These are phyloP conservation scores for Lucilia cuprina DNA, from an alignment of 1,140 invertebrate species.

Conservation along the genomic window DNA sequence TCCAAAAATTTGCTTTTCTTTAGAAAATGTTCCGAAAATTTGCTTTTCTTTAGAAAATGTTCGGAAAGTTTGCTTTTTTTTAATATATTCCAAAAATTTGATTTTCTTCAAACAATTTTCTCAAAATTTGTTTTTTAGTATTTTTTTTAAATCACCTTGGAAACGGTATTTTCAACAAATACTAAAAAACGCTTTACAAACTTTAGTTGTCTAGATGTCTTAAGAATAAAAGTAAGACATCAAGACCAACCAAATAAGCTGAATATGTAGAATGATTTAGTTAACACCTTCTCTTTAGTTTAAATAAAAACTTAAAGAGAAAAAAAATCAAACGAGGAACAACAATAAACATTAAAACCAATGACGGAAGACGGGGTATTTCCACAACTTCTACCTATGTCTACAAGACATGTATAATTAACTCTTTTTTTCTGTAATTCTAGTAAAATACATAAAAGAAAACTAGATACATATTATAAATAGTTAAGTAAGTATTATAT, in stretches of 20 bases:
- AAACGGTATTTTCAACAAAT: too few species aligned
- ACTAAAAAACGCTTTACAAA: background rate
- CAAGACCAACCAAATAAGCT: background rate
- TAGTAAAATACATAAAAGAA: background rate
- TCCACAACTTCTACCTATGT: background rate
- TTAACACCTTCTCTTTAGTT: constrained; percentile 29
- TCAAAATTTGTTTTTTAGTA: too few species aligned
- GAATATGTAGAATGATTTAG: background rate
- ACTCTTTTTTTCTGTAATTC: background rate
- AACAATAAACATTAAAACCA: background rate
- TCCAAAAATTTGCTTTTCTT: too few species aligned
- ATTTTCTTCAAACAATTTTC: too few species aligned
- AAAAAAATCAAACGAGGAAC: background rate
- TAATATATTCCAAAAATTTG: too few species aligned
- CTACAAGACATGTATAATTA: background rate
- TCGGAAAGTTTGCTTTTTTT: too few species aligned
- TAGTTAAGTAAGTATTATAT: background rate
- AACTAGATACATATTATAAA: background rate
- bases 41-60: too few species aligned
- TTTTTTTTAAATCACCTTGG: too few species aligned
- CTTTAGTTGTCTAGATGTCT: too few species aligned
- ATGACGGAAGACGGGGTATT: background rate
- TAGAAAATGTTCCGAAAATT: too few species aligned
- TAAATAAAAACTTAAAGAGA: background rate
- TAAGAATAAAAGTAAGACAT: constrained; percentile 2